Conservation (phyloP, 1,140 invertebrate species). For the Cylas formicarius region DNA sequence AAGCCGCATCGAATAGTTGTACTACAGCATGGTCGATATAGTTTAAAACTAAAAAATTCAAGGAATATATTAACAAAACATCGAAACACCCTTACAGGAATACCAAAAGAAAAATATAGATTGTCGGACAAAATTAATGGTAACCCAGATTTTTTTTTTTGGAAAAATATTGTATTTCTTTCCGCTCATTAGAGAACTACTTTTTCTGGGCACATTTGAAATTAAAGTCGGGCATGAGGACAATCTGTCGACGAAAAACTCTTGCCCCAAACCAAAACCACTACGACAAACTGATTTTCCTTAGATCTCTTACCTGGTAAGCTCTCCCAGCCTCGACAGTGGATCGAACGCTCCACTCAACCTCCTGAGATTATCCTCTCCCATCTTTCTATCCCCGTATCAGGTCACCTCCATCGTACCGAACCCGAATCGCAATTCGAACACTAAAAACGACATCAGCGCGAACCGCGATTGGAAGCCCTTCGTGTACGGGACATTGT, state of each 20-base stretch:
- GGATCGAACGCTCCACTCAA: conserved; percentile 75
- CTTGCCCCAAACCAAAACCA: neutral
- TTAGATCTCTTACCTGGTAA: conserved; percentile 43
- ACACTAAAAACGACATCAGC: conserved; percentile 1
- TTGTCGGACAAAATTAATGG: neutral
- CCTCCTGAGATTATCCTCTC: conserved; percentile 42
- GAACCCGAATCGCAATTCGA: neutral
- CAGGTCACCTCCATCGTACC: conserved; percentile 30
- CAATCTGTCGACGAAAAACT: neutral
- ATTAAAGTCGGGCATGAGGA: neutral
- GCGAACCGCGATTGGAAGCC: neutral
- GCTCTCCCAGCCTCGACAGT: conserved; percentile 58
- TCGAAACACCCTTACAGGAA: no score
- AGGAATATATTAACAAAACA: no score
- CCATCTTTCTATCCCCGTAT: conserved; percentile 16
- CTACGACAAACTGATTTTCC: no score
- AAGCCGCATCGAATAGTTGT: no score
- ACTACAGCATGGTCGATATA: no score
- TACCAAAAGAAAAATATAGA: no score
- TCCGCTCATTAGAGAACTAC: neutral
- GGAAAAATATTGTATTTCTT: neutral
- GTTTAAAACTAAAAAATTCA: no score
- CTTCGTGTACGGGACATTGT: neutral
- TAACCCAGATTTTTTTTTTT: neutral
- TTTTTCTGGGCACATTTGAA: conserved; percentile 19